Evolutionary conservation across 2,113 vertebrate genomes (phyloP).

Genomic region (Triplophysa siluroides): DNA sequence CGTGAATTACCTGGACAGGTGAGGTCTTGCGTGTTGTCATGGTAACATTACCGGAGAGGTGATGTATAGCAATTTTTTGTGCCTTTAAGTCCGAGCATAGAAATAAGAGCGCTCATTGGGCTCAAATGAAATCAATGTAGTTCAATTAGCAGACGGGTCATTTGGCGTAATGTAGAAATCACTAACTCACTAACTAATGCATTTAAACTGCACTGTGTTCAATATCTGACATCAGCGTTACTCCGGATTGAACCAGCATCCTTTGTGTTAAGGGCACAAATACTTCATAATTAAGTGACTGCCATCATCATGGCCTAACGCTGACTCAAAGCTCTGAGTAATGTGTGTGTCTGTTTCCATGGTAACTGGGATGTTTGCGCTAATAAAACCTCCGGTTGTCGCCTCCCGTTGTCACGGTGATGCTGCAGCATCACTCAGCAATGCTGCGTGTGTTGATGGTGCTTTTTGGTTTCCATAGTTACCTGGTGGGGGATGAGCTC

Average conservation of each 20-base stretch:
- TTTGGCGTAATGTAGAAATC: too few species aligned
- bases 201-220: too few species aligned
- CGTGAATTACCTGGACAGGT: slow-evolving; percentile 98
- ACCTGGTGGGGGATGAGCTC: slow-evolving; percentile 96
- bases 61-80: too few species aligned
- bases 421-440: not conserved
- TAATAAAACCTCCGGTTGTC: slow-evolving; percentile 20
- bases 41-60: too few species aligned
- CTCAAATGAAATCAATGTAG: too few species aligned
- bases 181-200: too few species aligned
- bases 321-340: not conserved
- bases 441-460: not conserved
- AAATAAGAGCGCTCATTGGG: too few species aligned
- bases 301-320: not conserved
- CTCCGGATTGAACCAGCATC: not conserved
- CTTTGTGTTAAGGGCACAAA: not conserved
- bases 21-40: slow-evolving; percentile 17
- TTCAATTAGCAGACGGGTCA: too few species aligned
- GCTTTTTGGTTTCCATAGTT: slow-evolving; percentile 72
- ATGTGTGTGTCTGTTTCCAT: slow-evolving; percentile 43
- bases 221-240: not conserved
- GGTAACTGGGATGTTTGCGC: slow-evolving; percentile 44
- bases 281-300: not conserved
- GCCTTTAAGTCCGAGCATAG: too few species aligned
- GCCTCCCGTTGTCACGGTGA: slow-evolving; percentile 21